These are phyloP conservation scores for Protaetia brevitarsis DNA, from an alignment of 1,140 invertebrate genomes.

Conservation along the genomic window DNA sequence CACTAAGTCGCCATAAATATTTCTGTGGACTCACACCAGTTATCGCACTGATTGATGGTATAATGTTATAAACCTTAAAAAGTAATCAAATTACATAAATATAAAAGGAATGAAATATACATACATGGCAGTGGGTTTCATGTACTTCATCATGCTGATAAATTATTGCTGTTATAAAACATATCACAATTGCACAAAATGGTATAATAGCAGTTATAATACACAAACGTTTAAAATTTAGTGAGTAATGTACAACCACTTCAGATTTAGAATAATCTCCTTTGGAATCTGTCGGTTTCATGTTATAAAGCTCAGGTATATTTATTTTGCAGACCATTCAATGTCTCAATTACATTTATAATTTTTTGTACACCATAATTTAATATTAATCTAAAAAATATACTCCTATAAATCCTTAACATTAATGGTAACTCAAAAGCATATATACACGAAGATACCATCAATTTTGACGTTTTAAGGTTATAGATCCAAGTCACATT, in stretches of 20 bases:
- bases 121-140: slow-evolving; percentile 87
- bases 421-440: no score
- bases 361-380: no score
- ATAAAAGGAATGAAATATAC: slow-evolving; percentile 36
- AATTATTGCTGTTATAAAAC: slow-evolving; percentile 81
- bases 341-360: neutral
- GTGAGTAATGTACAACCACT: slow-evolving; percentile 41
- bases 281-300: slow-evolving; percentile 21
- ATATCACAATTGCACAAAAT: slow-evolving; percentile 74
- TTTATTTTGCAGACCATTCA: neutral
- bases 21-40: slow-evolving; percentile 87
- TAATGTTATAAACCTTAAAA: slow-evolving; percentile 82
- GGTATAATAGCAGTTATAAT: slow-evolving; percentile 77
- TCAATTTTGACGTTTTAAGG: no score
- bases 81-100: slow-evolving; percentile 26
- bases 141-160: slow-evolving; percentile 89
- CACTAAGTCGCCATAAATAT: slow-evolving; percentile 88
- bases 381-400: no score
- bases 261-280: slow-evolving; percentile 26
- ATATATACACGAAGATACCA: no score
- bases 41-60: slow-evolving; percentile 89
- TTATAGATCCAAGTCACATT: no score
- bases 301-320: neutral
- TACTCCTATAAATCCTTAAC: no score
- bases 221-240: slow-evolving; percentile 65